A percentile compares a stretch with the other conserved stretches of the same genome.
Evolutionary conservation across 2,113 vertebrate genomes (phyloP).

Genomic region (Tetrao urogallus): DNA sequence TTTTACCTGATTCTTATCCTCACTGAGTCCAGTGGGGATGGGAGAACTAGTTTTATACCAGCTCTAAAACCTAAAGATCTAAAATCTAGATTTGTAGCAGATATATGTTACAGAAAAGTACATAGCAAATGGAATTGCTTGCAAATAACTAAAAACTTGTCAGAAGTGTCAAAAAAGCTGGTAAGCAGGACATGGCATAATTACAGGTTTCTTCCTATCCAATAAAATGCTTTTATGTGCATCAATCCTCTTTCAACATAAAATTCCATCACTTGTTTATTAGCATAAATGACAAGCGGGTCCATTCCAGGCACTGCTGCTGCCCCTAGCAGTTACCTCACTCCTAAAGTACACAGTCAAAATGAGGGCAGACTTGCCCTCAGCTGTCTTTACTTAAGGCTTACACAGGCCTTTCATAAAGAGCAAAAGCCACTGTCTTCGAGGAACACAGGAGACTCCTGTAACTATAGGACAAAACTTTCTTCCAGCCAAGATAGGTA

Average conservation of each 20-base stretch:
- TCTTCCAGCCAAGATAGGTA: neutral
- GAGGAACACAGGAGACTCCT: neutral
- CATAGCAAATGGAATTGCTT: neutral
- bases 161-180: neutral
- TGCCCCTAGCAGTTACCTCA: rapidly evolving
- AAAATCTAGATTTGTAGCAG: neutral
- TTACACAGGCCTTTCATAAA: neutral
- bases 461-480: neutral
- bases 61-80: neutral
- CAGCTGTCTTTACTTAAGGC: neutral
- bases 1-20: slow-evolving; percentile 33
- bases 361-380: neutral
- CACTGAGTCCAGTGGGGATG: neutral
- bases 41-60: slow-evolving; percentile 13
- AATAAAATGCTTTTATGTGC: neutral
- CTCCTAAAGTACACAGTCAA: neutral
- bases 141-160: neutral
- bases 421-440: neutral
- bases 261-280: neutral
- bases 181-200: neutral
- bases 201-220: neutral
- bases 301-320: neutral
- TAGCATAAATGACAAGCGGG: neutral
- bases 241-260: neutral
- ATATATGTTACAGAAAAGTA: neutral